Percentiles rank a stretch among this genome's conserved stretches.
Conservation (phyloP, 2,888 invertebrate species). For the Hemicrepidius hirtus region DNA sequence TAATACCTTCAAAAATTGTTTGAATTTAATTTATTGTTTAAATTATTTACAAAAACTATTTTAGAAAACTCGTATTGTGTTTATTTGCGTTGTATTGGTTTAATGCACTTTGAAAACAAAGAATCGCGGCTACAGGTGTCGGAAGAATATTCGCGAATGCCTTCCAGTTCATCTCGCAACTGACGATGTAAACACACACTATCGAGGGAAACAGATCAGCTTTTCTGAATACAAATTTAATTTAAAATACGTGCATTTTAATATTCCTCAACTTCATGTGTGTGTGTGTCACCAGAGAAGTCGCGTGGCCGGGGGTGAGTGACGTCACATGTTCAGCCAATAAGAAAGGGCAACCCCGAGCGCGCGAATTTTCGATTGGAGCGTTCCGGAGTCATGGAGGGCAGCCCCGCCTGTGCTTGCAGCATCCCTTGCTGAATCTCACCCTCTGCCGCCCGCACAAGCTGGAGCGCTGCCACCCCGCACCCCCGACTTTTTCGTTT, state of each 20-base stretch:
- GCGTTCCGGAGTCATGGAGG: conserved; percentile 60
- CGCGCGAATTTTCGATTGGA: conserved; percentile 62
- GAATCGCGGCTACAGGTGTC: conserved; percentile 58
- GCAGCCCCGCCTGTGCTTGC: conserved; percentile 62
- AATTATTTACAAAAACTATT: neutral
- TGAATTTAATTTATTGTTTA: too few relatives aligned
- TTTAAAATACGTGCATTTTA: conserved; percentile 68
- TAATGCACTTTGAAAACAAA: conserved; percentile 20
- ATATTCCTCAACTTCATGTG: conserved; percentile 66
- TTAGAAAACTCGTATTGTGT: neutral
- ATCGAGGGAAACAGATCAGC: conserved; percentile 69
- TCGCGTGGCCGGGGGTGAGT: conserved; percentile 62
- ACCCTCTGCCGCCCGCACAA: conserved; percentile 59
- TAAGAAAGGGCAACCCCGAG: conserved; percentile 55
- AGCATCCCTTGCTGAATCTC: conserved; percentile 64
- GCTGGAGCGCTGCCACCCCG: conserved; percentile 53
- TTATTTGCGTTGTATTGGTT: neutral
- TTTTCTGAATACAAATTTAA: conserved; percentile 70
- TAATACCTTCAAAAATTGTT: too few relatives aligned
- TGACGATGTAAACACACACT: conserved; percentile 68
- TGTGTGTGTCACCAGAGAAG: conserved; percentile 59
- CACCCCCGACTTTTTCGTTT: conserved; percentile 63
- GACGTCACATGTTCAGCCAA: conserved; percentile 65
- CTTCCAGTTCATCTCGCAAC: conserved; percentile 64
- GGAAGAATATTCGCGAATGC: conserved; percentile 57